Conservation (phyloP, 2,888 invertebrate genomes). For the Trissolcus japonicus region DNA sequence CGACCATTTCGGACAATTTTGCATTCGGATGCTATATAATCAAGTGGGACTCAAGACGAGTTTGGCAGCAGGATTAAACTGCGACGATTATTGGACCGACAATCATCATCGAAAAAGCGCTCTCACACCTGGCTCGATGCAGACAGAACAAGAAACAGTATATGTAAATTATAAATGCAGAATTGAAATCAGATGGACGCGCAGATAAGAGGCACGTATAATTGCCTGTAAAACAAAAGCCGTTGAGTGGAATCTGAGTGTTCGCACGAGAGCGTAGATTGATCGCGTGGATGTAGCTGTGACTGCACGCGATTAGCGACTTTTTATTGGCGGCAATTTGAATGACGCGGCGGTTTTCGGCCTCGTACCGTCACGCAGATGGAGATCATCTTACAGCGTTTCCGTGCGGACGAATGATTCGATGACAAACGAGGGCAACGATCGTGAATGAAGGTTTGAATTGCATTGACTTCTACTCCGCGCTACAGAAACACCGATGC, state of each 20-base stretch:
- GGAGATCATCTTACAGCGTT: constrained; percentile 53
- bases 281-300: constrained; percentile 28
- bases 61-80: constrained; percentile 46
- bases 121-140: constrained; percentile 61
- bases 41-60: constrained; percentile 21
- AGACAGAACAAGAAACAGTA: constrained; percentile 6
- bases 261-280: constrained; percentile 22
- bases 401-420: constrained; percentile 49
- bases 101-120: constrained; percentile 58
- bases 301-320: constrained; percentile 51
- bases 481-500: constrained; percentile 42
- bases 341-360: constrained; percentile 48
- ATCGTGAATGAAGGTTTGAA: constrained; percentile 52
- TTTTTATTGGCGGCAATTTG: constrained; percentile 49
- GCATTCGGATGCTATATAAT: constrained; percentile 50
- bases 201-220: not conserved
- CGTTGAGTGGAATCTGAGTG: constrained; percentile 20
- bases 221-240: constrained; percentile 8
- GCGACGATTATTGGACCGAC: constrained; percentile 62
- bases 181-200: no score
- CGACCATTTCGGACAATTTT: constrained; percentile 48
- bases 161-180: no score
- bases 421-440: constrained; percentile 55
- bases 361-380: constrained; percentile 54
- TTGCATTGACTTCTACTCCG: constrained; percentile 48